These are phyloP conservation scores for Semaprochilodus insignis DNA, from an alignment of 2,797 vertebrate species.

Conservation along the genomic window DNA sequence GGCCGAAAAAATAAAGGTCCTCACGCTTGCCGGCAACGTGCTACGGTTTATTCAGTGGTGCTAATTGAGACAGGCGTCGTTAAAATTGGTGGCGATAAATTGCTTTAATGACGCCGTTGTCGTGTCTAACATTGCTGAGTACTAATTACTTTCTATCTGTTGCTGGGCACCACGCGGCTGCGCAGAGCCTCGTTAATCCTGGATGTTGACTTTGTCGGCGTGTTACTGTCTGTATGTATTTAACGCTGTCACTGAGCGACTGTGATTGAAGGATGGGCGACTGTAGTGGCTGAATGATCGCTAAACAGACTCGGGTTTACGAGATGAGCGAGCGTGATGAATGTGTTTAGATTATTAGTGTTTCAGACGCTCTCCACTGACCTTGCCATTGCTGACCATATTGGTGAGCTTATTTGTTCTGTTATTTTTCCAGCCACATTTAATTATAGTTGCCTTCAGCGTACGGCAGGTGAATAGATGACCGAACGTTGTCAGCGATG, in stretches of 20 bases:
- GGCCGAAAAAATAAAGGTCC: background rate
- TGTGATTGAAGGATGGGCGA: constrained; percentile 4
- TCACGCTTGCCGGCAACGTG: constrained; percentile 2
- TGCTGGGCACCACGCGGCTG: constrained; percentile 30
- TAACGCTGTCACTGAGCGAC: background rate
- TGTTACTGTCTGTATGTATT: constrained; percentile 11
- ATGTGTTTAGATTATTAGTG: background rate
- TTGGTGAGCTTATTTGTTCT: too few relatives aligned
- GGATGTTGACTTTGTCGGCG: constrained; percentile 1
- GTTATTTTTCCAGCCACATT: background rate
- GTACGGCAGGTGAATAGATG: background rate
- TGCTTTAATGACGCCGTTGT: constrained; percentile 60
- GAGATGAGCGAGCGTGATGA: background rate
- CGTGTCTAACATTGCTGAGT: constrained; percentile 50
- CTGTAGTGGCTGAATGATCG: constrained; percentile 1
- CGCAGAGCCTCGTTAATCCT: constrained; percentile 39
- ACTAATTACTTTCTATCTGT: constrained; percentile 62
- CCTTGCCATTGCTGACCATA: background rate
- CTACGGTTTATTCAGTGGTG: constrained; percentile 46
- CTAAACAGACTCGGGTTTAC: background rate
- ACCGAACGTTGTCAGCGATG: background rate
- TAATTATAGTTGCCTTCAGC: background rate
- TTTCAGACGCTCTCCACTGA: background rate
- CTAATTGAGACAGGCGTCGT: constrained; percentile 58
- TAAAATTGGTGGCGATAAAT: constrained; percentile 60